Evolutionary conservation across 2,888 invertebrate genomes (phyloP).

Genomic region (Tipula helvola): DNA sequence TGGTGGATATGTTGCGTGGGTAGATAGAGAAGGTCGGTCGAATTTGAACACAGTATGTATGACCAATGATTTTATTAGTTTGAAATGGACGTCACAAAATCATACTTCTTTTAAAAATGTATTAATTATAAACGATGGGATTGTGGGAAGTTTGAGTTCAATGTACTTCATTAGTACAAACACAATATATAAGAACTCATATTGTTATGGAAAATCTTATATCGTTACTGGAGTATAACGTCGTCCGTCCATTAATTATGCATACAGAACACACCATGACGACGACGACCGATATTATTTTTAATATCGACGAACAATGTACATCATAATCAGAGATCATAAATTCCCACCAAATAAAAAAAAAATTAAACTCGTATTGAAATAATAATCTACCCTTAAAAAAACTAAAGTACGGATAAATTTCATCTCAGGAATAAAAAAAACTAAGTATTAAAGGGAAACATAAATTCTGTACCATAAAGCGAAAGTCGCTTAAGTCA

Average conservation of each 20-base stretch:
- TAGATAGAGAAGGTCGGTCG: not conserved
- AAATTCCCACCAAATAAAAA: not conserved
- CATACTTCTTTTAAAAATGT: not conserved
- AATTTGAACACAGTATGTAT: not conserved
- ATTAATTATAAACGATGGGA: not conserved
- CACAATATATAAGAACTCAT: not conserved
- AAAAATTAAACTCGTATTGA: not conserved
- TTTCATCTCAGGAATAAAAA: not conserved
- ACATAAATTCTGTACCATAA: too few species aligned
- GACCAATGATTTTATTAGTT: not conserved
- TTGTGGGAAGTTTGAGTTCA: not conserved
- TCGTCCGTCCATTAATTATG: not conserved
- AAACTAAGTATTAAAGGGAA: not conserved
- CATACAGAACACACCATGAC: not conserved
- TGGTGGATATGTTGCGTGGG: not conserved
- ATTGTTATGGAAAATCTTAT: not conserved
- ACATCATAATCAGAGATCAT: not conserved
- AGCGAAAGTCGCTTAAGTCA: too few species aligned
- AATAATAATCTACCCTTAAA: constrained; percentile 4
- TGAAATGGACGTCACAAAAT: not conserved
- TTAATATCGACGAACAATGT: not conserved
- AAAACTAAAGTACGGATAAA: not conserved
- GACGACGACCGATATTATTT: not conserved
- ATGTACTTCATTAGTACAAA: not conserved
- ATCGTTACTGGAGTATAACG: not conserved